Percentiles rank a stretch among this genome's conserved stretches.
Conservation (phyloP, 92 coral and sea anemone genomes). For the Umimayanthus kanabou region DNA sequence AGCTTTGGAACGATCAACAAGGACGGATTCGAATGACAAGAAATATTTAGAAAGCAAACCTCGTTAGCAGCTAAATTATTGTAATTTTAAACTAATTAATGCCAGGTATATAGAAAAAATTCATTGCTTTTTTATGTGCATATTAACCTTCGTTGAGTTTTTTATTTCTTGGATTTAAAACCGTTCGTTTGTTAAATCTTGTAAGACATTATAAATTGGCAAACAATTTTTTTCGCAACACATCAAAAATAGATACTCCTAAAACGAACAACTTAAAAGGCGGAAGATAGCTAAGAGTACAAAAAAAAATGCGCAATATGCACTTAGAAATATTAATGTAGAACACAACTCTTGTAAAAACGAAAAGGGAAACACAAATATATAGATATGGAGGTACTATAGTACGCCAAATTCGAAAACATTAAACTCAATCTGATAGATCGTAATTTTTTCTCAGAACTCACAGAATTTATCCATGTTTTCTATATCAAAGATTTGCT, state of each 20-base stretch:
- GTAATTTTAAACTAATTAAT: not conserved
- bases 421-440: no score
- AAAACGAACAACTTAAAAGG: not conserved
- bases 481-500: not conserved
- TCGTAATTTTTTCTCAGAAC: not conserved
- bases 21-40: slow-evolving; percentile 7
- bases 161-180: no score
- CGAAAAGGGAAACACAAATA: not conserved
- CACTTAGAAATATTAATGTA: no score
- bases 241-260: no score
- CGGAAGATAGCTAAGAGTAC: not conserved
- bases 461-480: not conserved
- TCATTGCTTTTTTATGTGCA: not conserved
- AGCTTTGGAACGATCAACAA: not conserved
- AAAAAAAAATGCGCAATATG: not conserved
- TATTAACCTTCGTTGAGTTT: not conserved
- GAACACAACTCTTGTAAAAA: no score
- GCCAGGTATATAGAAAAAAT: not conserved
- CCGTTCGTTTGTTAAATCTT: not conserved
- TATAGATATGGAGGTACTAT: no score
- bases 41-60: slow-evolving; percentile 13
- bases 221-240: not conserved
- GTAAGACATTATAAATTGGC: not conserved
- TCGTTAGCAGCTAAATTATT: not conserved
- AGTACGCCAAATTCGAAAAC: no score